phyloP scores from a whole-genome alignment of 2,888 invertebrate genomes.

The Cetonia aurata region DNA sequence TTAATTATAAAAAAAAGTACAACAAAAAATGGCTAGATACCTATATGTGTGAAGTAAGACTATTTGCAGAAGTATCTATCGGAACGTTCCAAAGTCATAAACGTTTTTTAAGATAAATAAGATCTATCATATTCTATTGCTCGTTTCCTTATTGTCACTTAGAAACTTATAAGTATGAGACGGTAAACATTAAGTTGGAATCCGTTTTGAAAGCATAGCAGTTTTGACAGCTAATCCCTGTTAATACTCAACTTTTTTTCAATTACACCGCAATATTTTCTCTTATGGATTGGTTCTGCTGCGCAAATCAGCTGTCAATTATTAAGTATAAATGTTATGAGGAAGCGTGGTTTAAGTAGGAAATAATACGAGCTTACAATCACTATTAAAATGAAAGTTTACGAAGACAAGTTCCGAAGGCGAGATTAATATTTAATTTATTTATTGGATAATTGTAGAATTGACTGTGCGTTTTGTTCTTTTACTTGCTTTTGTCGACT shows the following conservation, averaged over 20 bases:
- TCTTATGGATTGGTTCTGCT: neutral
- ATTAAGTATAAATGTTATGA: slow-evolving; percentile 22
- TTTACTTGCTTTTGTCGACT: slow-evolving; percentile 3
- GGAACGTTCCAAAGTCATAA: too few relatives aligned
- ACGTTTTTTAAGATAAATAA: too few relatives aligned
- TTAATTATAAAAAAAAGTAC: too few relatives aligned
- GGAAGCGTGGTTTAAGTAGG: slow-evolving; percentile 24
- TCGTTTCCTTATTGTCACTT: too few relatives aligned
- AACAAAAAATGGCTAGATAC: slow-evolving; percentile 10
- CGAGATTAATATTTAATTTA: slow-evolving; percentile 5
- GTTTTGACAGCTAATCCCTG: too few relatives aligned
- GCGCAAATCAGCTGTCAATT: slow-evolving; percentile 3
- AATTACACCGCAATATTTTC: neutral
- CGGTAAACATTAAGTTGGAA: too few relatives aligned
- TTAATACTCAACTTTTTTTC: too few relatives aligned
- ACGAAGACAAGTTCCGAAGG: too few relatives aligned
- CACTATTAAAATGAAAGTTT: slow-evolving; percentile 21
- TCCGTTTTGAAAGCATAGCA: too few relatives aligned
- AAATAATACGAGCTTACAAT: slow-evolving; percentile 11
- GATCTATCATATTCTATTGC: too few relatives aligned
- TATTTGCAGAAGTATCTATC: neutral
- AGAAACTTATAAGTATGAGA: too few relatives aligned
- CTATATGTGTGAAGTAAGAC: neutral
- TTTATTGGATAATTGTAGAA: slow-evolving; percentile 3
- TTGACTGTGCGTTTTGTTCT: neutral